Conservation (phyloP, 2,888 invertebrate genomes). For the Dugesia japonica region DNA sequence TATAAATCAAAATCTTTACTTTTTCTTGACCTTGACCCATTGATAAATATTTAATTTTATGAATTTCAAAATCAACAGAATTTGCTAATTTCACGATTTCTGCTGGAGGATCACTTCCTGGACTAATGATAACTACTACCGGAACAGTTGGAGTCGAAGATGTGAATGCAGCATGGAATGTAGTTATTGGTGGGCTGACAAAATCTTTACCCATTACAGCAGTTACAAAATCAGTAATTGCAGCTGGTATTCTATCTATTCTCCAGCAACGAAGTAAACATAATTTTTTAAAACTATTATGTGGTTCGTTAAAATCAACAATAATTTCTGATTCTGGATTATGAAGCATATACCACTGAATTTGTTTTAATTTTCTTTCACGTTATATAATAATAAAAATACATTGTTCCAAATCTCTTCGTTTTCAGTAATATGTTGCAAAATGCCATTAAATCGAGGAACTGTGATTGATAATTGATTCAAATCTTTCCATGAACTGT, state of each 20-base stretch:
- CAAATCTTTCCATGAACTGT: slow-evolving; percentile 33
- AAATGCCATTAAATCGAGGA: slow-evolving; percentile 22
- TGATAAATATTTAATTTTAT: slow-evolving; percentile 32
- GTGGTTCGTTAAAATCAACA: background rate
- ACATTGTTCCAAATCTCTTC: slow-evolving; percentile 30
- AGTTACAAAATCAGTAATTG: slow-evolving; percentile 31
- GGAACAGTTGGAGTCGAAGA: slow-evolving; percentile 28
- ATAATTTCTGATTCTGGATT: slow-evolving; percentile 20
- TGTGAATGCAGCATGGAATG: slow-evolving; percentile 32
- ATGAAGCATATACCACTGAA: slow-evolving; percentile 27
- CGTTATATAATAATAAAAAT: background rate
- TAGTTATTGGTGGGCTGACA: slow-evolving; percentile 35
- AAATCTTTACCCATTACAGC: slow-evolving; percentile 33
- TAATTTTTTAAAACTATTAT: slow-evolving; percentile 33
- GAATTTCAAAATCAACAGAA: slow-evolving; percentile 22
- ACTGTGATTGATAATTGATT: slow-evolving; percentile 21
- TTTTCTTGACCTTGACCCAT: slow-evolving; percentile 35
- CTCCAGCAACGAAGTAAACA: slow-evolving; percentile 34
- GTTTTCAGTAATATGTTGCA: slow-evolving; percentile 30
- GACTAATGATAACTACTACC: slow-evolving; percentile 34
- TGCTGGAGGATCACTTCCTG: slow-evolving; percentile 33
- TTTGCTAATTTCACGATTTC: slow-evolving; percentile 35
- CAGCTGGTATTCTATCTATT: slow-evolving; percentile 34
- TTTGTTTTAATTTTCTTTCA: slow-evolving; percentile 5
- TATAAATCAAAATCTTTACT: slow-evolving; percentile 20